phyloP scores from a whole-genome alignment of 1,140 invertebrate genomes.

The Drosophila littoralis region DNA sequence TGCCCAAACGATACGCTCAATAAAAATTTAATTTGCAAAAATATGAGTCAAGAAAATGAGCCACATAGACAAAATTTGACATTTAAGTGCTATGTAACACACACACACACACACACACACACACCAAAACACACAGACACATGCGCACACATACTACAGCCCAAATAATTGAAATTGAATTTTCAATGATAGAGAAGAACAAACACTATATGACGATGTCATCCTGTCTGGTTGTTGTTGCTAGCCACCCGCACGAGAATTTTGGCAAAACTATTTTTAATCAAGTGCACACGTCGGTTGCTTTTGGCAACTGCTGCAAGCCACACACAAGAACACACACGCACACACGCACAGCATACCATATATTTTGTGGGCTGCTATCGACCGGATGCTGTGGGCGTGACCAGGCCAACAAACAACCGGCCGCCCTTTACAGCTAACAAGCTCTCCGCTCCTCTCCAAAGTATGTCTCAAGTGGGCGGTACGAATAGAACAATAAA shows the following conservation, averaged over 20 bases:
- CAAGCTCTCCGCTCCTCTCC: constrained; percentile 18
- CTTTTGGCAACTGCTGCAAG: constrained; percentile 64
- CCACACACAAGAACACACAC: constrained; percentile 9
- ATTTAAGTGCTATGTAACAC: constrained; percentile 63
- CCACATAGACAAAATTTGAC: constrained; percentile 67
- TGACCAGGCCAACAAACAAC: constrained; percentile 21
- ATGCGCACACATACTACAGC: constrained; percentile 22
- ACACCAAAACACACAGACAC: constrained; percentile 3
- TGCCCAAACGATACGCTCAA: constrained; percentile 83
- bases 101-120: constrained; percentile 28
- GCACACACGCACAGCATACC: constrained; percentile 1
- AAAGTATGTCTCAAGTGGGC: constrained; percentile 46
- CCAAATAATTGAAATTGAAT: constrained; percentile 80
- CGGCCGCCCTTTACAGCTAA: constrained; percentile 44
- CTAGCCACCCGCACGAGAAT: constrained; percentile 43
- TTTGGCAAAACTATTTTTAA: constrained; percentile 78
- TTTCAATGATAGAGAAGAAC: constrained; percentile 71
- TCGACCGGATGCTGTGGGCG: constrained; percentile 41
- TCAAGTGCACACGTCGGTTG: constrained; percentile 58
- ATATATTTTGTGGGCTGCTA: neutral
- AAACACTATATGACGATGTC: constrained; percentile 46
- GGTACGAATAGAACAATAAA: constrained; percentile 52
- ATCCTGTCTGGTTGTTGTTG: constrained; percentile 39
- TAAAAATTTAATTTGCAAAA: constrained; percentile 83
- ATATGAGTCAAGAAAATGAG: constrained; percentile 77